Base-by-base conservation (phyloP, 2,113 vertebrate genomes). In the Cheirogaleus medius region DNA sequence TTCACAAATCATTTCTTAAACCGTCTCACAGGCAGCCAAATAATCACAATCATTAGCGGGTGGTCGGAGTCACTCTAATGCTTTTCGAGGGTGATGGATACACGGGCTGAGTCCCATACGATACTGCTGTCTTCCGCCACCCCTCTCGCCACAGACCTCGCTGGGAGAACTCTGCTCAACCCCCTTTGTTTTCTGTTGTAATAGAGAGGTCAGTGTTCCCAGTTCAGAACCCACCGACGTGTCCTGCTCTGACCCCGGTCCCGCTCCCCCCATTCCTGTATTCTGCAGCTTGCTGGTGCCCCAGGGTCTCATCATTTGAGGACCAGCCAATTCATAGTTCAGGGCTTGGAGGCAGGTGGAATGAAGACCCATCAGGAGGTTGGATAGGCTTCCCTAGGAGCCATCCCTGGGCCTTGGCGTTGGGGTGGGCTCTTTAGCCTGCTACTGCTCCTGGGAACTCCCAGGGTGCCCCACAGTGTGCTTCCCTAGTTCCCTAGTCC, bases 1-100 rank as follows among this genome's bases (percentile, higher is more conserved):
- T 97, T 98, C 98, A 98, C 98, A 98, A 98, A 98, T 98, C 68
- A 98, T 98, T 98, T 97, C 97, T 98, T 98, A 98, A 98, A 97
- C 97, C 25, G 21, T 98, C 98, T 97, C 97, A 97, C 93, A 98
- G 98, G 98, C 97, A 98, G 97, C 77, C 96, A 98, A 77, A 96
- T 98, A 98, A 98, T 98, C 98, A 92, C 15, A 44, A 87, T 98
- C 97, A 96, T 95, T 96, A 97, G 97, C n/a, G 83, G 92, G 95
- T 89, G 87, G 96, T 97, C 39, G 87, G 98, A 98, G 95, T 98
- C 77, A 84, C 94, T 92, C 87, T 90, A 93, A 97, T 97, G 96
- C 83, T 94, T 95, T 95, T 47, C 9, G 49, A 82, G 63, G 95
- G 96, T 68, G 87, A 89, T 87, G 32, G 97, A 94, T 13, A 29